Base-by-base conservation (phyloP, 2,797 vertebrate species). In the Hypotaenidia philippensis region DNA sequence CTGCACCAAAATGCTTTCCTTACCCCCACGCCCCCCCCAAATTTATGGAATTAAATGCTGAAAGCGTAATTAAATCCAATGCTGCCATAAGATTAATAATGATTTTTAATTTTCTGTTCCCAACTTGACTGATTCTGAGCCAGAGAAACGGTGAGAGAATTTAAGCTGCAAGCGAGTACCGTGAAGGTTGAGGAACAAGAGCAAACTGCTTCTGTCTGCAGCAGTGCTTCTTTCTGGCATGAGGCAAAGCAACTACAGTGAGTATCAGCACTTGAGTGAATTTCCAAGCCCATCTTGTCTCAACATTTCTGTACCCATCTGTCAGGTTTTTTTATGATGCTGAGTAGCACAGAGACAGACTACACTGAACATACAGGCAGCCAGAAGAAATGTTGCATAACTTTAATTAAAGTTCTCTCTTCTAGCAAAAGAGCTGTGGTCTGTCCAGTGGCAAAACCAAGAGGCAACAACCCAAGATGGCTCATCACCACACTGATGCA, bases 21-120 rank as follows among this genome's bases (percentile, higher is more conserved):
- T 17, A 10, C 50, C 27, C 26, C 15, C 15, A 27, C 49, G 6
- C 13, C 23, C 49, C 18, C 53, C 20, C 69, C 88, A 81, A 60
- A 89, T 86, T 84, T 95, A 90, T 94, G 86, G 70, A 95, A 95
- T 82, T 88, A 94, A 66, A 89, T 25, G 50, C 76, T 88, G 78
- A 92, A 94, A 94, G 69, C n/a, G 71, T 55, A 60, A 71, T 69
- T 81, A 17, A 29, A 76, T 72, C 53, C 81, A 87, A 96, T 92
- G 91, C 53, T 82, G 49, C 65, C 65, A 27, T 64, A 71, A 96
- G 88, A 94, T 85, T 64, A 84, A 85, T 72, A 77, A 94, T 55
- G 59, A 64, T 55, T 88, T 49, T 70, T 65, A 78, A 57, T 65
- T 59, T 93, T 86, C 74, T 92, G 74, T 45, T 50, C 57, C 71